phyloP scores from a whole-genome alignment of 2,888 invertebrate species.

The Xanthia togata region DNA sequence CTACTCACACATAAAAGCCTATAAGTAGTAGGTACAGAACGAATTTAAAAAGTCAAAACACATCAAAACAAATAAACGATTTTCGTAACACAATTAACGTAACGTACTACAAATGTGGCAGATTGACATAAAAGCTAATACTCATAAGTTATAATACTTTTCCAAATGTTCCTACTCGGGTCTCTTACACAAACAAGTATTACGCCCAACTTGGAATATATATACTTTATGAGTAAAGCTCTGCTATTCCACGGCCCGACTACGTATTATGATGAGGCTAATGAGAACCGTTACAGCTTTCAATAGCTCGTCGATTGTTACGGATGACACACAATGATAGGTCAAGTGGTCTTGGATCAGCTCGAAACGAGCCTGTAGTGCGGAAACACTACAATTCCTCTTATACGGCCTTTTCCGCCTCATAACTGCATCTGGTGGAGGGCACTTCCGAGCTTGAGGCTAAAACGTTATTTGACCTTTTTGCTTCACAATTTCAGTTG shows the following conservation, averaged over 20 bases:
- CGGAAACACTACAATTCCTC: slow-evolving; percentile 54
- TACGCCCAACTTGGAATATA: slow-evolving; percentile 40
- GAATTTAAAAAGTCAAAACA: not conserved
- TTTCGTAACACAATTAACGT: slow-evolving; percentile 12
- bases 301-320: slow-evolving; percentile 36
- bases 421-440: slow-evolving; percentile 50
- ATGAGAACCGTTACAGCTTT: slow-evolving; percentile 46
- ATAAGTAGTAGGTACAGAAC: not conserved
- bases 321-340: slow-evolving; percentile 20
- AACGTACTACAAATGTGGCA: slow-evolving; percentile 34
- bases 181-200: slow-evolving; percentile 53
- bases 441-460: slow-evolving; percentile 28
- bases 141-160: slow-evolving; percentile 42
- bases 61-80: slow-evolving; percentile 20
- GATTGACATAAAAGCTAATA: slow-evolving; percentile 30
- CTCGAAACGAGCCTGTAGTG: slow-evolving; percentile 39
- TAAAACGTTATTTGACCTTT: slow-evolving; percentile 46
- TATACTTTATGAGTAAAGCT: slow-evolving; percentile 61
- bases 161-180: slow-evolving; percentile 28
- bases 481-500: slow-evolving; percentile 37
- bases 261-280: slow-evolving; percentile 51
- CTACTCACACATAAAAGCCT: no score
- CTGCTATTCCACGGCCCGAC: slow-evolving; percentile 41
- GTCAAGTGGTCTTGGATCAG: slow-evolving; percentile 48
- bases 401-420: slow-evolving; percentile 43